Base-by-base conservation (phyloP, 2,797 vertebrate genomes). In the Psittacula derbiana region DNA sequence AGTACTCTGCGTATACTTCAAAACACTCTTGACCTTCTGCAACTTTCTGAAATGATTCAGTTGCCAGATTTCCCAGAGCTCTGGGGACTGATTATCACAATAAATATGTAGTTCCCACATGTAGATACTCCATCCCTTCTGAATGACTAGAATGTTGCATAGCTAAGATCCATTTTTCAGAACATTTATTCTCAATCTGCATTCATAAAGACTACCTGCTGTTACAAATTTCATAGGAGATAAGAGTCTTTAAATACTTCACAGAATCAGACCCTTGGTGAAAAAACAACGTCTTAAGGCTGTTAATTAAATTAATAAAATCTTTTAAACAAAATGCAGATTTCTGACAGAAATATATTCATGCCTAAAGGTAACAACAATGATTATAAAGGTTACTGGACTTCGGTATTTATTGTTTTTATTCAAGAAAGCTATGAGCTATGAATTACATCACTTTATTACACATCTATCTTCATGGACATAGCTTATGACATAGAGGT, bases 301-400 rank as follows among this genome's bases (percentile, higher is more conserved):
- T 95, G 53, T 67, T 93, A 96, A 96, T 96, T 89, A 94, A 97
- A 96, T 88, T 21, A 55, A 20, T 57, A 81, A 66, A 90, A 79
- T 88, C 58, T 90, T 92, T 92, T 66, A 91, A 96, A 94, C 58
- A 81, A 80, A 92, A 94, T 86, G 12, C 7, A 88, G 50, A 90
- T 88, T 90, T 94, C 62, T 86, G 36, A 71, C 7, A 55, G 43
- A 96, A 97, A 93, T 80, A 25, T 72, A 89, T 62, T 95, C 49
- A 85, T 70, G 66, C 58, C 78, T 88, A 86, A 95, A 96, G 58
- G 43, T 88, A 95, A 75, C 8, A 93, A 89, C 18, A 86, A 85
- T 83, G 20, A 91, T 64, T 83, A 18, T 44, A 86, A 94, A 93
- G 6, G 38, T 84, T 91, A 92, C 40, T 91, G 10, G 85, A 81